A percentile compares a stretch with the other conserved stretches of the same genome.
phyloP scores from a whole-genome alignment of 2,113 vertebrate genomes.

The Nothobranchius kuhntae region DNA sequence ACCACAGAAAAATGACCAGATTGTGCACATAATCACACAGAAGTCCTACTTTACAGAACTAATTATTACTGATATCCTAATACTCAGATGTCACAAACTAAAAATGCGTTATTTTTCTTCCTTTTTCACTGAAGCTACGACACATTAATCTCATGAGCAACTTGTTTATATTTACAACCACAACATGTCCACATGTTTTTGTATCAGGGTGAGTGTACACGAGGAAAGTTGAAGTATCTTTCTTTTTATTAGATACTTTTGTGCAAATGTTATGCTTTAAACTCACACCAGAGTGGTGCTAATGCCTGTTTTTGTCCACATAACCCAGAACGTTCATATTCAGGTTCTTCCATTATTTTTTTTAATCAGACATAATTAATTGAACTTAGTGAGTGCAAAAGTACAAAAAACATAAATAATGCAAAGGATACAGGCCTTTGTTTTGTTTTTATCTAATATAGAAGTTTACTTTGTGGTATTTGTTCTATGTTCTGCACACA shows the following conservation, averaged over 20 bases:
- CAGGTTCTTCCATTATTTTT: not conserved
- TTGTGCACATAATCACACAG: constrained; percentile 36
- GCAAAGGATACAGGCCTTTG: not conserved
- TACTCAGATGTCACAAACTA: constrained; percentile 14
- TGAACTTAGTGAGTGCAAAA: constrained; percentile 22
- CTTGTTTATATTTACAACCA: constrained; percentile 50
- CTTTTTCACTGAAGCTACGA: constrained; percentile 16
- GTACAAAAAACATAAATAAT: constrained; percentile 2
- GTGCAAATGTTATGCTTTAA: constrained; percentile 69
- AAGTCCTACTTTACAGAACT: constrained; percentile 23
- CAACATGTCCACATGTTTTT: constrained; percentile 35
- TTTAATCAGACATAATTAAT: not conserved
- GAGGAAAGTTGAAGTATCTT: constrained; percentile 33
- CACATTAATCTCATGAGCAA: constrained; percentile 50
- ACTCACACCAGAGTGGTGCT: constrained; percentile 39
- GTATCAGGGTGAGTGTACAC: constrained; percentile 33
- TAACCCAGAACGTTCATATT: constrained; percentile 13
- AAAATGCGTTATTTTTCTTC: not conserved
- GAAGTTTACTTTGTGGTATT: constrained; percentile 12
- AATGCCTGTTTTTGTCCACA: constrained; percentile 38
- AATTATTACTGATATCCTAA: constrained; percentile 6
- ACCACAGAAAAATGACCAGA: constrained; percentile 26
- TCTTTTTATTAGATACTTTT: constrained; percentile 48
- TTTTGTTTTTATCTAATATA: constrained; percentile 12
- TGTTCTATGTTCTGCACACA: constrained; percentile 17